Conservation (phyloP, 2,113 vertebrate genomes). For the Bufo gargarizans region DNA sequence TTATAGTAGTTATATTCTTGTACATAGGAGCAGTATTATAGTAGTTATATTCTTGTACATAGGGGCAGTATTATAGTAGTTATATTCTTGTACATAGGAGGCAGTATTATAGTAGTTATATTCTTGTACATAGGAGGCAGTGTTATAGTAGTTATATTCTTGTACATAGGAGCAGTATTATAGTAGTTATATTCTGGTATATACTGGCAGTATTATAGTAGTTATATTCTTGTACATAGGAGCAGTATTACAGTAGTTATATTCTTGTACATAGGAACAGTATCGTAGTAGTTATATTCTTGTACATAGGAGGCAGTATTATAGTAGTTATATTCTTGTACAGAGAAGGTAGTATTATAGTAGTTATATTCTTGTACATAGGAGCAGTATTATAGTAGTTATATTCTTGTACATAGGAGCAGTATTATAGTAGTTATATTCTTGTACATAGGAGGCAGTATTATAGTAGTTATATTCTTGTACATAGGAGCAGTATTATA, state of each 20-base stretch:
- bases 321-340: background rate
- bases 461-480: background rate
- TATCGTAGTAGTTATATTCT: background rate
- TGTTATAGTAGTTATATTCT: conserved; percentile 11
- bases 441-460: background rate
- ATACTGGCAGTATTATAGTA: background rate
- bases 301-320: background rate
- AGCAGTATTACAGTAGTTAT: conserved; percentile 6
- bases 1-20: too few species aligned
- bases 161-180: background rate
- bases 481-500: background rate
- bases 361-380: background rate
- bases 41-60: background rate
- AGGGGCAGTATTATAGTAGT: background rate
- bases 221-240: background rate
- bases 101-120: background rate
- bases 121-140: conserved; percentile 5
- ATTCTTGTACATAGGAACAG: background rate
- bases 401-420: background rate
- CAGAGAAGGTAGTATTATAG: background rate
- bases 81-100: background rate
- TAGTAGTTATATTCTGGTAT: background rate
- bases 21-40: background rate
- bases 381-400: background rate
- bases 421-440: background rate